Conservation (phyloP, 2,113 vertebrate genomes). For the Falcunculus frontatus region DNA sequence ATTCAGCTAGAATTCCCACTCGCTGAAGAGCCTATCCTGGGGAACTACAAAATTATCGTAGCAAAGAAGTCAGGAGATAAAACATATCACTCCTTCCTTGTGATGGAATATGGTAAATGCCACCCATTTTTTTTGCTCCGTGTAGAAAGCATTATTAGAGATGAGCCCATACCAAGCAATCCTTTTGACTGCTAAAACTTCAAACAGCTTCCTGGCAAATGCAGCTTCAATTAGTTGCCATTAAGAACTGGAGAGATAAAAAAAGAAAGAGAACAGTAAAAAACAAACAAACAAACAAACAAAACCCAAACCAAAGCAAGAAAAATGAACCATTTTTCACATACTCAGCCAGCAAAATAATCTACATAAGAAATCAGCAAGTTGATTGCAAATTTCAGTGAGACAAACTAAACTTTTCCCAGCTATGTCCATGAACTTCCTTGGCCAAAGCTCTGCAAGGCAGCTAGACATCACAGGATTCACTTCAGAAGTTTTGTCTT, state of each 20-base stretch:
- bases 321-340: background rate
- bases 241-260: background rate
- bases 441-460: background rate
- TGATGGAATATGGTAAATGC: conserved; percentile 64
- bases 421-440: background rate
- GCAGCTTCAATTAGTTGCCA: background rate
- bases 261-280: background rate
- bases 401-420: background rate
- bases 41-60: conserved; percentile 36
- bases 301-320: background rate
- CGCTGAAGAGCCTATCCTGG: conserved; percentile 51
- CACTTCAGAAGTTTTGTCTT: background rate
- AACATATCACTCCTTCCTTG: conserved; percentile 27
- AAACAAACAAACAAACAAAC: background rate
- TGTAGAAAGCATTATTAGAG: background rate
- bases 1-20: conserved; percentile 45
- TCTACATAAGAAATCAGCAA: background rate
- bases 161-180: background rate
- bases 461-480: background rate
- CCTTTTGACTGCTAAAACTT: background rate
- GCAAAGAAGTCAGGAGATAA: background rate
- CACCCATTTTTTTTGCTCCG: background rate
- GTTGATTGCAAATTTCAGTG: background rate
- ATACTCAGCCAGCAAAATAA: background rate
- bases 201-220: background rate